Evolutionary conservation across 2,888 invertebrate genomes (phyloP), one percentile per base, ranked within the genome.

Genomic region (Brachyopa scutellaris): DNA sequence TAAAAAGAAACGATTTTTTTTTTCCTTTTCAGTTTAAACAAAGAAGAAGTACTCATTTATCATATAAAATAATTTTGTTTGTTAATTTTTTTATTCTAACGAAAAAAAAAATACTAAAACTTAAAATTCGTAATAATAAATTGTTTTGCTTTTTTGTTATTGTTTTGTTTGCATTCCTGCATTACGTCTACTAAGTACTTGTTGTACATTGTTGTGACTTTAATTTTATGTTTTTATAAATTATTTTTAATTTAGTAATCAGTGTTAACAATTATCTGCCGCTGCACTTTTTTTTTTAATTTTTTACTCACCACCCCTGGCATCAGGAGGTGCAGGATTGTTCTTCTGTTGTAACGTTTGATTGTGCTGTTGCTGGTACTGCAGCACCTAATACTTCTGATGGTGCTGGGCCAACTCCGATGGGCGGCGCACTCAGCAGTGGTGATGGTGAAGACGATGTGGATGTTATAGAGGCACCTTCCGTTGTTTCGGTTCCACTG

Each of bases 361-460:
- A 31, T 84, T 76, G n/a, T 64, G 53, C 40, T 36, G 78, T 9
- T 64, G 53, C 36, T 31, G 82, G 11, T 84, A 67, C 21, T 67
- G 36, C 55, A 9, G 59, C 53, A 26, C 45, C 57, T 67, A 45
- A 13, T 38, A 73, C 57, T 66, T 55, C 53, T 62, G 64, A 33
- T 23, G 57, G n/a, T 45, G 42, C n/a, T 33, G 76, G 33, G 64
- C 78, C 38, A 70, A 66, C 55, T 47, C 82, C 8, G 7, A 62
- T 74, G 6, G 86, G 85, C 6, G 85, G 70, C 42, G 53, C 85
- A 49, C 23, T 86, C 83, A 55, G 87, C 86, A 61, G 69, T 72
- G 82, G 61, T 3, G 70, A 86, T 79, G 76, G 86, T 84, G 84
- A 88, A 80, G 74, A 76, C 6, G 83, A 23, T 33, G 69, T 49